phyloP scores from a whole-genome alignment of 2,888 invertebrate genomes.

The Monoplex corrugatus region DNA sequence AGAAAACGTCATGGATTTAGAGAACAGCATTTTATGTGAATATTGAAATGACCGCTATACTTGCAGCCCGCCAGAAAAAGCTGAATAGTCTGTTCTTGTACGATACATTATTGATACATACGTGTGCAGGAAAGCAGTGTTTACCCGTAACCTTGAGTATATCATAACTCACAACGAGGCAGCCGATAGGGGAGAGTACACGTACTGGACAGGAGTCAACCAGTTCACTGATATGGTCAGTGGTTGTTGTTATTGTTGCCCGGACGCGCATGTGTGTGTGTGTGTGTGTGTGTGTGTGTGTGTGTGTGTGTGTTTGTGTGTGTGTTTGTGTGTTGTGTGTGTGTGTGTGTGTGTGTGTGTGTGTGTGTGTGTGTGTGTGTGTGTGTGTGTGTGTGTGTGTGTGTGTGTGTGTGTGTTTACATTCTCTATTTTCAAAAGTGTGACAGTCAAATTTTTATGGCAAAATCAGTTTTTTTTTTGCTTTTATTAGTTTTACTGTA shows the following conservation, averaged over 20 bases:
- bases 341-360: background rate
- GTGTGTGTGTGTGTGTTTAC: background rate
- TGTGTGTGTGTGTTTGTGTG: background rate
- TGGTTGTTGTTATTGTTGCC: no score
- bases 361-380: background rate
- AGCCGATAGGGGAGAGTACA: conserved; percentile 65
- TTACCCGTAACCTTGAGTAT: conserved; percentile 57
- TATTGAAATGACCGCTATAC: no score
- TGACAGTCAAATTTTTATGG: no score
- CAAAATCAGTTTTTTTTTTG: no score
- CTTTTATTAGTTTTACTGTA: no score
- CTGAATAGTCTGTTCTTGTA: no score
- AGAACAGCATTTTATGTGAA: no score
- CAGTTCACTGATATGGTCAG: conserved; percentile 84
- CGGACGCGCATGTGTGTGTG: background rate
- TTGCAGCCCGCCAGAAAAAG: no score
- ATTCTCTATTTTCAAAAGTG: no score
- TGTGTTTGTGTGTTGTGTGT: background rate
- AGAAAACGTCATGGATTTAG: no score
- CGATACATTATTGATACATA: no score
- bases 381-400: background rate
- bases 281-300: background rate
- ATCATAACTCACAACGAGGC: conserved; percentile 70
- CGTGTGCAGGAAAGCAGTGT: background rate
- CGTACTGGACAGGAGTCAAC: conserved; percentile 72